These are phyloP conservation scores for Siniperca chuatsi DNA, from an alignment of 2,113 vertebrate genomes.

Conservation along the genomic window DNA sequence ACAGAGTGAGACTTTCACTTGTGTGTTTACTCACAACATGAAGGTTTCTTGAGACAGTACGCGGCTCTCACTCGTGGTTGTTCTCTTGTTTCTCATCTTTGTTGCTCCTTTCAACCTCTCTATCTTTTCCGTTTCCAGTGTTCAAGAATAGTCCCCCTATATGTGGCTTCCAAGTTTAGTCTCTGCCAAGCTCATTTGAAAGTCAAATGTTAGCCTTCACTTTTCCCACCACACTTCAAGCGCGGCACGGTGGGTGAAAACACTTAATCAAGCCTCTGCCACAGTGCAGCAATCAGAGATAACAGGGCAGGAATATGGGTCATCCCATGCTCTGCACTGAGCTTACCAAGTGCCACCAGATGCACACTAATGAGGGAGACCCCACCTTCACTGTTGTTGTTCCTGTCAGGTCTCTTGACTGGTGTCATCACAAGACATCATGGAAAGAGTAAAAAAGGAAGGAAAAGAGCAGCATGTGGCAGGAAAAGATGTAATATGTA, in stretches of 20 bases:
- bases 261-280: constrained; percentile 73
- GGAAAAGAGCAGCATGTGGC: no score
- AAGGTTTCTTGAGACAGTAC: constrained; percentile 42
- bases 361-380: constrained; percentile 55
- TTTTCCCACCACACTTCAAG: constrained; percentile 67
- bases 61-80: background rate
- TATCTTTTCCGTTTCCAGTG: constrained; percentile 43
- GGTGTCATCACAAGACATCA: constrained; percentile 13
- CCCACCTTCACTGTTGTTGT: constrained; percentile 37
- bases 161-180: constrained; percentile 71
- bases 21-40: constrained; percentile 30
- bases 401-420: constrained; percentile 31
- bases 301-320: constrained; percentile 76
- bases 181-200: constrained; percentile 78
- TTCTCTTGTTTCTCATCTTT: constrained; percentile 45
- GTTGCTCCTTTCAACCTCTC: constrained; percentile 42
- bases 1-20: constrained; percentile 9
- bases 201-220: constrained; percentile 77
- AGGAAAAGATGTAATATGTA: background rate
- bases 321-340: constrained; percentile 48
- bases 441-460: background rate
- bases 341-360: constrained; percentile 45
- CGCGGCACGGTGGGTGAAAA: constrained; percentile 57
- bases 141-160: constrained; percentile 62
- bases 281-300: constrained; percentile 75